A percentile compares a stretch with the other conserved stretches of the same genome.
Conservation (phyloP, 1,140 invertebrate genomes). For the Magallana ariakensis region DNA sequence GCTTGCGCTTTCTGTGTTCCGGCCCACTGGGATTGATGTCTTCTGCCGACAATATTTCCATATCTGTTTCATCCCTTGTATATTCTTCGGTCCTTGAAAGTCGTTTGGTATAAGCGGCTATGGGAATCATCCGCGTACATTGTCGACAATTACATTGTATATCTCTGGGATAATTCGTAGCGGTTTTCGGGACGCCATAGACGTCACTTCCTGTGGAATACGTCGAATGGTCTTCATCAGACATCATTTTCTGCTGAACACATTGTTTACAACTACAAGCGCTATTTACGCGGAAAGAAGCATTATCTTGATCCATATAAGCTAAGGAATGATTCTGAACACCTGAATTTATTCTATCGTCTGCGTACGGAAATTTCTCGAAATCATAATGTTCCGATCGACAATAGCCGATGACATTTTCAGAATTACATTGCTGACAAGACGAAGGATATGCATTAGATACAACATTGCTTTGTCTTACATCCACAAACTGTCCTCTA, state of each 20-base stretch:
- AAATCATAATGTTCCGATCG: neutral
- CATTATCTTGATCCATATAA: neutral
- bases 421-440: neutral
- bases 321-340: constrained; percentile 1
- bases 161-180: constrained; percentile 2
- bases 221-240: neutral
- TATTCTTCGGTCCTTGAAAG: neutral
- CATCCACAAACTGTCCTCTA: neutral
- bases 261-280: constrained; percentile 30
- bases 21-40: neutral
- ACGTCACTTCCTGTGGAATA: constrained; percentile 20
- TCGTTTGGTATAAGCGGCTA: neutral
- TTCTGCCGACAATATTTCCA: neutral
- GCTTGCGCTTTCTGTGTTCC: constrained; percentile 38
- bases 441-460: neutral
- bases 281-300: neutral
- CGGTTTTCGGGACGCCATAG: constrained; percentile 6
- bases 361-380: constrained; percentile 9
- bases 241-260: neutral
- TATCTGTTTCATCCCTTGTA: neutral
- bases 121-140: constrained; percentile 12
- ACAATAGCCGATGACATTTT: neutral
- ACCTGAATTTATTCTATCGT: constrained; percentile 1
- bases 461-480: neutral
- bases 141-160: constrained; percentile 6